Percentiles rank a stretch among this genome's conserved stretches.
Conservation (phyloP, 2,797 vertebrate genomes). For the Gymnoscopelus microlampas region DNA sequence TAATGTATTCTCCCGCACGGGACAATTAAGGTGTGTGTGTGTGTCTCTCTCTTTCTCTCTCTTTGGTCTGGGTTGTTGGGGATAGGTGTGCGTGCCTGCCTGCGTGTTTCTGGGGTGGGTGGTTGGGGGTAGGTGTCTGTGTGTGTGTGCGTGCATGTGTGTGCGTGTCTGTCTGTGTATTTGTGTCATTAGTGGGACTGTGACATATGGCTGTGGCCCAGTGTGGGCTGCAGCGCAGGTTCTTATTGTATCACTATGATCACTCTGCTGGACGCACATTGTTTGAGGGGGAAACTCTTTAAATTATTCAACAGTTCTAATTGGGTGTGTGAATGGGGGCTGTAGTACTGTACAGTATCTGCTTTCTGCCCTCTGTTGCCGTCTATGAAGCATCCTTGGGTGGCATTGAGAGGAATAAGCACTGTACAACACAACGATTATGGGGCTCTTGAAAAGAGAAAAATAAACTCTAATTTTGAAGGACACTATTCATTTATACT, state of each 20-base stretch:
- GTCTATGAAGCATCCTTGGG: constrained; percentile 21
- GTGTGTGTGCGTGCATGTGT: not conserved
- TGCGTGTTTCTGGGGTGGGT: not conserved
- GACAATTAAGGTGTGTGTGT: not conserved
- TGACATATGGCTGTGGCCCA: constrained; percentile 14
- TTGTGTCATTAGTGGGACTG: constrained; percentile 8
- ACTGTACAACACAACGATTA: not conserved
- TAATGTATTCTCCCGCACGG: no score
- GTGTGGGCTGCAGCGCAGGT: constrained; percentile 9
- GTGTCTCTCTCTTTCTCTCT: no score
- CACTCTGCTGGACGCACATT: constrained; percentile 38
- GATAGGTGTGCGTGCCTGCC: not conserved
- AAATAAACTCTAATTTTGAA: no score
- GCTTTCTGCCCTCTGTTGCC: constrained; percentile 44
- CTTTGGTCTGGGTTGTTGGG: no score
- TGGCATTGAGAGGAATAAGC: constrained; percentile 18
- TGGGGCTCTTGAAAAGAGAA: no score
- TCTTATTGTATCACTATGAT: constrained; percentile 44
- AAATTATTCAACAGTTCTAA: constrained; percentile 75
- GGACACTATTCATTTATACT: not conserved
- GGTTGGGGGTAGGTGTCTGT: not conserved
- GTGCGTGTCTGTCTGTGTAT: not conserved
- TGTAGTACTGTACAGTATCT: constrained; percentile 36
- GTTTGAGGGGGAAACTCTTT: constrained; percentile 61
- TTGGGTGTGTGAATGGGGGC: constrained; percentile 54